Conservation (phyloP, 1,140 invertebrate species). For the Chironomus striatipennis region DNA sequence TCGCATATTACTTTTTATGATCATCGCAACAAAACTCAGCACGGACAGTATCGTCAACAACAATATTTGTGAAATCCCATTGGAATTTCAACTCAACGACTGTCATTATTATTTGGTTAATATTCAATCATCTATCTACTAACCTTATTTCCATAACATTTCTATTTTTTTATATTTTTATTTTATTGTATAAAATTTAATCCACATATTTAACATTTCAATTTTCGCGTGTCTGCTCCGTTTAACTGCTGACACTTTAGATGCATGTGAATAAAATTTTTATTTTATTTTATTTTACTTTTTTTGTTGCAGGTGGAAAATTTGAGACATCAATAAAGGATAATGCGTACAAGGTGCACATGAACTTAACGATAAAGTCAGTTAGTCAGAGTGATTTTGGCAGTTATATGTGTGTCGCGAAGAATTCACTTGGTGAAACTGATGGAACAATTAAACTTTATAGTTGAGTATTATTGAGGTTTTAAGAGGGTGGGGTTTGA, state of each 20-base stretch:
- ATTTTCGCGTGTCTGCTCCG: background rate
- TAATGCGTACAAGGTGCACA: conserved; percentile 65
- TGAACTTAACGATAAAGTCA: conserved; percentile 64
- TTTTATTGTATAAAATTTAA: background rate
- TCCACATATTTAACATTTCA: background rate
- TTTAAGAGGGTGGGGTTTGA: too few relatives aligned
- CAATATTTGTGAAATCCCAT: too few relatives aligned
- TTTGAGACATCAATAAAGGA: conserved; percentile 61
- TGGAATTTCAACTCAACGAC: too few relatives aligned
- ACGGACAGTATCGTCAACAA: too few relatives aligned
- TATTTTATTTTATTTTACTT: too few relatives aligned
- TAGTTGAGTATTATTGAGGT: conserved; percentile 45
- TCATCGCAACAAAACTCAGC: too few relatives aligned
- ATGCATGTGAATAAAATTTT: too few relatives aligned
- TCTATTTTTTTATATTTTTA: background rate
- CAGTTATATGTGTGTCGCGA: conserved; percentile 77
- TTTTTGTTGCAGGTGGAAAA: conserved; percentile 53
- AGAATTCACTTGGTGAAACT: conserved; percentile 79
- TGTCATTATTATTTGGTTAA: background rate
- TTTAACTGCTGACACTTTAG: too few relatives aligned
- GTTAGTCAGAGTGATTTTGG: conserved; percentile 61
- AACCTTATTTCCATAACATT: background rate
- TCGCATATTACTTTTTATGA: too few relatives aligned
- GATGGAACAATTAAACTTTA: conserved; percentile 82
- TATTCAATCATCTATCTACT: conserved; percentile 1